A percentile compares a stretch with the other conserved stretches of the same genome.
phyloP scores from a whole-genome alignment of 2,113 vertebrate genomes.

The Pampusana beccarii region DNA sequence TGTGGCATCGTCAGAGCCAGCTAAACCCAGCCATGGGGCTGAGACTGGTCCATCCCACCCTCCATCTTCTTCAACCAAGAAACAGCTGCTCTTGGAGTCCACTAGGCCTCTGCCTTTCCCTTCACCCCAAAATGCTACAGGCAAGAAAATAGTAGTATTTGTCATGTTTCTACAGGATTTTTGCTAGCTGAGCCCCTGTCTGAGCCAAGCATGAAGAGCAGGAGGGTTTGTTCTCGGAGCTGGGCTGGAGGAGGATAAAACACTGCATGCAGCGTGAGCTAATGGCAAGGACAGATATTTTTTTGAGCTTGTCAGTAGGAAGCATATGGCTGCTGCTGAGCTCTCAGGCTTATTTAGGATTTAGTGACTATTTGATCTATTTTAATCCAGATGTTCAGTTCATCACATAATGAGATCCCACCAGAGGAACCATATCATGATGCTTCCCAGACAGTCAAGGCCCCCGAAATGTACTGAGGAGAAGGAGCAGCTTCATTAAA shows the following conservation, averaged over 20 bases:
- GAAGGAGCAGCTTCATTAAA: neutral
- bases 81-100: neutral
- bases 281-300: slow-evolving; percentile 23
- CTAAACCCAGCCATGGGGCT: no score
- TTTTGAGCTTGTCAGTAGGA: slow-evolving; percentile 26
- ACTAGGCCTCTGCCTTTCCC: neutral
- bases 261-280: neutral
- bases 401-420: slow-evolving; percentile 62
- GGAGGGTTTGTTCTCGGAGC: neutral
- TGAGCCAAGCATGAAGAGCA: neutral
- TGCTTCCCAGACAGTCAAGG: neutral
- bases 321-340: slow-evolving; percentile 55
- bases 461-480: neutral
- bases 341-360: slow-evolving; percentile 64
- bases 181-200: neutral
- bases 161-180: neutral
- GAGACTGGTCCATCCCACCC: neutral
- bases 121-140: neutral
- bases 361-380: slow-evolving; percentile 58
- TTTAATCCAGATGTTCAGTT: slow-evolving; percentile 66
- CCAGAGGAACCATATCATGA: neutral
- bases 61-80: neutral
- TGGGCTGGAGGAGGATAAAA: neutral
- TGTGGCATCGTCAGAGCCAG: no score
- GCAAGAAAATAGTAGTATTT: neutral